Percentiles rank a stretch among this genome's conserved stretches.
Conservation (phyloP, 1,140 invertebrate species). For the Dendrolimus kikuchii region DNA sequence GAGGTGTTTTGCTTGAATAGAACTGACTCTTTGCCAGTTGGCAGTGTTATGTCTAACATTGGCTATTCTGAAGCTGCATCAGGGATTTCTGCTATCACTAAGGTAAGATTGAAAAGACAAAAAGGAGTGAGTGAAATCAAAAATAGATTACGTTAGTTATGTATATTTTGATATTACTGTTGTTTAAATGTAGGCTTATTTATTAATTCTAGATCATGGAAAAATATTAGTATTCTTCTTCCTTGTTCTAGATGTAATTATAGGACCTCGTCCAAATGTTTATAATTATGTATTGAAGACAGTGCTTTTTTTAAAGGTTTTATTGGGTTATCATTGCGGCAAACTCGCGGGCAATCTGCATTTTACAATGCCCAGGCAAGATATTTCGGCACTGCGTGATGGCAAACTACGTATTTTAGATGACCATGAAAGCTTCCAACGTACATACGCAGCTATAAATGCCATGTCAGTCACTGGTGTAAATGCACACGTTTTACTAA, state of each 20-base stretch:
- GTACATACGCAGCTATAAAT: constrained; percentile 36
- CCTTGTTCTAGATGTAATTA: no score
- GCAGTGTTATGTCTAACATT: constrained; percentile 83
- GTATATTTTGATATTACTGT: no score
- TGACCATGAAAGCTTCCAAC: constrained; percentile 24
- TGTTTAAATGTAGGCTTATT: no score
- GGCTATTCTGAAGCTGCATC: constrained; percentile 80
- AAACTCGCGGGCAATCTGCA: constrained; percentile 34
- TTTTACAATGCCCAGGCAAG: constrained; percentile 23
- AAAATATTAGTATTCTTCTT: no score
- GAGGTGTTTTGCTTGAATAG: constrained; percentile 53
- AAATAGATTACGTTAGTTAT: no score
- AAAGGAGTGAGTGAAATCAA: no score
- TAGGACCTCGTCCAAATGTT: no score
- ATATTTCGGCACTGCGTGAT: constrained; percentile 29
- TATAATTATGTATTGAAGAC: neutral
- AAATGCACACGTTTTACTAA: constrained; percentile 36
- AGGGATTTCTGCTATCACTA: constrained; percentile 73
- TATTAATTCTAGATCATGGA: no score
- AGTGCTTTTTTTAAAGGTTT: constrained; percentile 21
- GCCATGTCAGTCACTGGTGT: constrained; percentile 32
- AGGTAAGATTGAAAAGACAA: constrained; percentile 37
- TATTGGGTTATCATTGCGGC: constrained; percentile 37
- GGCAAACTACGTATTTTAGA: constrained; percentile 33
- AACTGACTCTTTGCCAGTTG: constrained; percentile 74